A percentile compares a stretch with the other conserved stretches of the same genome.
Conservation (phyloP, 2,113 vertebrate species). For the Phocoena sinus region DNA sequence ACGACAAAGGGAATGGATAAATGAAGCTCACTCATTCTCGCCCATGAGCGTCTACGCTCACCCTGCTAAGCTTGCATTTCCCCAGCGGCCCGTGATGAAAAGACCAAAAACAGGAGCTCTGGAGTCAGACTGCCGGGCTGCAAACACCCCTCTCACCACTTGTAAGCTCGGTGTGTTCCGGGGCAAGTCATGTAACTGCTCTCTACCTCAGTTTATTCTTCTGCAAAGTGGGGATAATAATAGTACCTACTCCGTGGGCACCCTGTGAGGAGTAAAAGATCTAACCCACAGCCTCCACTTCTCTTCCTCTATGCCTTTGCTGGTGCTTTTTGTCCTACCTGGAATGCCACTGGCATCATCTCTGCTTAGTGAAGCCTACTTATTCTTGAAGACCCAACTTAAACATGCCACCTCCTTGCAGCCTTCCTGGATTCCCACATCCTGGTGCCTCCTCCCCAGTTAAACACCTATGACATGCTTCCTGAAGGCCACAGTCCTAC, state of each 20-base stretch:
- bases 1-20: neutral
- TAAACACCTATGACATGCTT: neutral
- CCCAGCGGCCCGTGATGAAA: rapidly evolving
- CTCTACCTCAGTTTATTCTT: neutral
- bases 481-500: neutral
- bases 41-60: neutral
- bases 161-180: neutral
- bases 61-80: neutral
- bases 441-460: neutral
- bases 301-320: neutral
- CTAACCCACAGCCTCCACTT: neutral
- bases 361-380: neutral
- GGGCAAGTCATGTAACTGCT: neutral
- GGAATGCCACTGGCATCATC: neutral
- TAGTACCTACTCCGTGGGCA: neutral
- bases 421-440: neutral
- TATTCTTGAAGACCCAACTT: neutral
- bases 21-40: neutral
- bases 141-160: neutral
- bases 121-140: neutral
- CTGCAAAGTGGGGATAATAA: neutral
- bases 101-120: neutral
- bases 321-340: neutral
- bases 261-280: neutral
- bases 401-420: neutral